Evolutionary conservation across 2,888 invertebrate genomes (phyloP).

Genomic region (Drosophila ustulata): DNA sequence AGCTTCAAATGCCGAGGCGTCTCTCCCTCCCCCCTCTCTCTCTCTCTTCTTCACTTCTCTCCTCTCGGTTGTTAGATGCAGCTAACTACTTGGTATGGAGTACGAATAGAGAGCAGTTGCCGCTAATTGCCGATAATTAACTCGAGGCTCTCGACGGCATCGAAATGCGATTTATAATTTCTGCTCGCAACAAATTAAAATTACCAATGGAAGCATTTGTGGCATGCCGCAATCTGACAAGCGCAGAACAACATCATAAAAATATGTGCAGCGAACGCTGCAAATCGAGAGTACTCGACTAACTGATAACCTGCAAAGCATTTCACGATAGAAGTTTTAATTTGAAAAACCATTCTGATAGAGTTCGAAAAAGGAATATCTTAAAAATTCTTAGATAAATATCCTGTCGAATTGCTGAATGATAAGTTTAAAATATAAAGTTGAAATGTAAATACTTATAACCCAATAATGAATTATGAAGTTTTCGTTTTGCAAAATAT

Average conservation of each 20-base stretch:
- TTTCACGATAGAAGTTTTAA: too few species aligned
- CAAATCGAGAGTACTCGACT: conserved; percentile 5
- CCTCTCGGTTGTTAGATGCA: background rate
- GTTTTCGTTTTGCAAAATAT: too few species aligned
- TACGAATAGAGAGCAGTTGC: conserved; percentile 50
- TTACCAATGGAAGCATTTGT: conserved; percentile 67
- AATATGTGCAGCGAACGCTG: conserved; percentile 34
- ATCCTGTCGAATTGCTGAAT: too few species aligned
- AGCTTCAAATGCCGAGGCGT: conserved; percentile 29
- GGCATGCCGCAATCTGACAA: conserved; percentile 79
- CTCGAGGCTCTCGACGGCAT: conserved; percentile 49
- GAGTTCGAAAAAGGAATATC: too few species aligned
- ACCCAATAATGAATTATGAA: too few species aligned
- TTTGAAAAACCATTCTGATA: too few species aligned
- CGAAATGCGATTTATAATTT: conserved; percentile 77
- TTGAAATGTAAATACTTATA: too few species aligned
- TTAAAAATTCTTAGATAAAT: too few species aligned
- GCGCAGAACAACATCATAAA: conserved; percentile 64
- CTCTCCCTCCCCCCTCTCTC: background rate
- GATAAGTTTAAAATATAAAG: too few species aligned
- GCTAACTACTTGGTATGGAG: background rate
- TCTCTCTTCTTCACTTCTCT: background rate
- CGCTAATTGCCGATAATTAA: conserved; percentile 70
- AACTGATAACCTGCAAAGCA: background rate
- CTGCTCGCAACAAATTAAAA: conserved; percentile 77